Conservation (phyloP, 2,113 vertebrate species). For the Recurvirostra avosetta region DNA sequence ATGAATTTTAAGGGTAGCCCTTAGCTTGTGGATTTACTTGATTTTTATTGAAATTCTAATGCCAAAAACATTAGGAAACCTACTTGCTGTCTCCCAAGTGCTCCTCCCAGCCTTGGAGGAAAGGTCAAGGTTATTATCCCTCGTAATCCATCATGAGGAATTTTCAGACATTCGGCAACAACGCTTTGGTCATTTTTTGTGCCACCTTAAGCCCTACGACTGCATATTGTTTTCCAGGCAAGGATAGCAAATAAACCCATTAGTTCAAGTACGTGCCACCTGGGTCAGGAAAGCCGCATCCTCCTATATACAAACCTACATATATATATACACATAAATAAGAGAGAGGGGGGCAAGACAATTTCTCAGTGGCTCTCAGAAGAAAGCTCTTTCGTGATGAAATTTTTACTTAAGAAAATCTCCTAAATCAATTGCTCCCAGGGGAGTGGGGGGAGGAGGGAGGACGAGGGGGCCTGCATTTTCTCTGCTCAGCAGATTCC, state of each 20-base stretch:
- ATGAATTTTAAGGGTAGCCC: neutral
- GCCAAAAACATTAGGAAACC: neutral
- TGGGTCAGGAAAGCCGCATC: neutral
- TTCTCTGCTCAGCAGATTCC: conserved; percentile 55
- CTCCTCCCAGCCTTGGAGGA: neutral
- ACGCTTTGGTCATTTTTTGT: neutral
- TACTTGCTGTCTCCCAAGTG: neutral
- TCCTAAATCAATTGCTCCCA: conserved; percentile 58
- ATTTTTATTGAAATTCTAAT: neutral
- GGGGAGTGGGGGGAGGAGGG: neutral
- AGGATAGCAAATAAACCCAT: neutral
- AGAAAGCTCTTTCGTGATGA: conserved; percentile 63
- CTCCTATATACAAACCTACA: neutral
- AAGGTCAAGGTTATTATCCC: conserved; percentile 28
- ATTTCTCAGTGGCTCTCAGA: neutral
- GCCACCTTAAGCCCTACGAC: neutral
- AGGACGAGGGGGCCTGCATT: neutral
- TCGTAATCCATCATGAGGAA: neutral
- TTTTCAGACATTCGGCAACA: neutral
- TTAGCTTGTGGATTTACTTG: neutral
- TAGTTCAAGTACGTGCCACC: neutral
- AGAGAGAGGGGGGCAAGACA: neutral
- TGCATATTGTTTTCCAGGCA: neutral
- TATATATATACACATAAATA: neutral
- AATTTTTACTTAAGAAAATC: conserved; percentile 59